These are phyloP conservation scores for Omphaloscelis lunosa DNA, from an alignment of 2,888 invertebrate genomes.

Conservation along the genomic window DNA sequence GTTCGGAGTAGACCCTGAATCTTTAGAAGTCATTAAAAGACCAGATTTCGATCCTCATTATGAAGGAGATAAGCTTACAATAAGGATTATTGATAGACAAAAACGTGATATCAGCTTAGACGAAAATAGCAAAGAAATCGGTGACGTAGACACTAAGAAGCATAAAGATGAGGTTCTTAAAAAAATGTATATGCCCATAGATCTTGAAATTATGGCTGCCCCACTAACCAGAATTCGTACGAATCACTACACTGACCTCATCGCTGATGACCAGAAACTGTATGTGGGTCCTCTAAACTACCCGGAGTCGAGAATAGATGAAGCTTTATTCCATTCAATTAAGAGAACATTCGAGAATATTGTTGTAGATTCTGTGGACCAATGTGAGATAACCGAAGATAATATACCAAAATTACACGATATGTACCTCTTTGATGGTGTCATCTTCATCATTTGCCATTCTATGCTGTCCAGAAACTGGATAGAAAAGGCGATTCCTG, in stretches of 20 bases:
- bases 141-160: slow-evolving; percentile 69
- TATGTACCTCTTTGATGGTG: slow-evolving; percentile 86
- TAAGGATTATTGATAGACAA: slow-evolving; percentile 84
- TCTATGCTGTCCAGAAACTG: slow-evolving; percentile 77
- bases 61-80: slow-evolving; percentile 78
- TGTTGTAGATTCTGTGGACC: slow-evolving; percentile 72
- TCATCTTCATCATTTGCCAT: slow-evolving; percentile 85
- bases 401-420: slow-evolving; percentile 82
- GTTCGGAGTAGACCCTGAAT: slow-evolving; percentile 86
- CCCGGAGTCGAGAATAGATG: slow-evolving; percentile 84
- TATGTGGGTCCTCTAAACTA: slow-evolving; percentile 85
- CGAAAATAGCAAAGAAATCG: slow-evolving; percentile 68
- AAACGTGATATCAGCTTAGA: slow-evolving; percentile 81
- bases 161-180: slow-evolving; percentile 75
- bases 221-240: slow-evolving; percentile 81
- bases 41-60: slow-evolving; percentile 80
- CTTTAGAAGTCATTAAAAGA: slow-evolving; percentile 82
- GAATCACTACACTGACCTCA: slow-evolving; percentile 83
- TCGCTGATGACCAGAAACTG: slow-evolving; percentile 84
- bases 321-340: slow-evolving; percentile 77
- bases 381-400: slow-evolving; percentile 66
- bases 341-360: slow-evolving; percentile 80
- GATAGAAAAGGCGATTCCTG: slow-evolving; percentile 75
- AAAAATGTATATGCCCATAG: slow-evolving; percentile 80
- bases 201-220: slow-evolving; percentile 77